Evolutionary conservation across 2,888 invertebrate species (phyloP).

Genomic region (Drosophila mimica): DNA sequence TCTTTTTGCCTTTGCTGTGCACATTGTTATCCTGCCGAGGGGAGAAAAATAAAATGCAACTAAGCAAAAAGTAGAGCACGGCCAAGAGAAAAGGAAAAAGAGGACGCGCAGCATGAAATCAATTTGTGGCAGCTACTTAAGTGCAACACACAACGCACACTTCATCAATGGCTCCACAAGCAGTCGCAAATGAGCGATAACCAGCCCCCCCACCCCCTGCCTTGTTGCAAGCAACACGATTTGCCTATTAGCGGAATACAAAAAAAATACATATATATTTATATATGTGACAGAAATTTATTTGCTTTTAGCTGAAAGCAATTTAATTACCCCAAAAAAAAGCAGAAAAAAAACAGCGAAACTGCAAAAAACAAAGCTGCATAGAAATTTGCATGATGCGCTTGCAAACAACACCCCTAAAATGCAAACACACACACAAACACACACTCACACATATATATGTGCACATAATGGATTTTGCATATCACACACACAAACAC

Average conservation of each 20-base stretch:
- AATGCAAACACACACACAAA: constrained; percentile 25
- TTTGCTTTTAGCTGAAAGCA: constrained; percentile 56
- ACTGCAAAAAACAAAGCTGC: constrained; percentile 17
- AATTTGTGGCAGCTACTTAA: constrained; percentile 80
- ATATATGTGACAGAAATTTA: constrained; percentile 49
- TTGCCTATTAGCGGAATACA: constrained; percentile 65
- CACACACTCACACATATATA: constrained; percentile 24
- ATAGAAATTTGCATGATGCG: constrained; percentile 49
- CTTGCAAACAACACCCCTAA: constrained; percentile 19
- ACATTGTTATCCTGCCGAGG: constrained; percentile 47
- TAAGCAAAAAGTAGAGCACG: constrained; percentile 55
- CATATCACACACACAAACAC: constrained; percentile 31
- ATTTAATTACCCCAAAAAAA: constrained; percentile 69
- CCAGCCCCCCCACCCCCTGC: not conserved
- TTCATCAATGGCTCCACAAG: constrained; percentile 43
- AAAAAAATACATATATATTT: constrained; percentile 21
- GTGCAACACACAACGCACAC: constrained; percentile 60
- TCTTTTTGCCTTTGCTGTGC: constrained; percentile 1
- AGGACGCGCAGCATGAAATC: constrained; percentile 69
- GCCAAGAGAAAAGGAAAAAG: constrained; percentile 19
- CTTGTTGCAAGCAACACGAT: constrained; percentile 58
- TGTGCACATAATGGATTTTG: constrained; percentile 33
- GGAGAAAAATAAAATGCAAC: not conserved
- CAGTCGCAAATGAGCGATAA: constrained; percentile 17
- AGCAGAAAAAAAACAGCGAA: constrained; percentile 17